Percentiles rank a stretch among this genome's conserved stretches.
Evolutionary conservation across 2,113 vertebrate species (phyloP).

Genomic region (Pseudorasbora parva): DNA sequence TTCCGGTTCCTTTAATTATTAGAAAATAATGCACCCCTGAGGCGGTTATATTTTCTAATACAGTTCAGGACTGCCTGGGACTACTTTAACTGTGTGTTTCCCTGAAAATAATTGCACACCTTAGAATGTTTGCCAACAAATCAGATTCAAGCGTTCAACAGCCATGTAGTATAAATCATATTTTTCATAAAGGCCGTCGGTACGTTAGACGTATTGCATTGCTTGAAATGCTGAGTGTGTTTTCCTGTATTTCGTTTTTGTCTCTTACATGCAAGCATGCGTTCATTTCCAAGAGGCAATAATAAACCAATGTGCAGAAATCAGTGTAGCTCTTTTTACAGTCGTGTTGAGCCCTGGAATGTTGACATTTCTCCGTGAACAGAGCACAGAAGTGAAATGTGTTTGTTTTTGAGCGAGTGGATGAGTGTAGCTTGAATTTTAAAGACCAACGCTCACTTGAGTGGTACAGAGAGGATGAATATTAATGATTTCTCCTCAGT

Average conservation of each 20-base stretch:
- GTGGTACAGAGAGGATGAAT: conserved; percentile 62
- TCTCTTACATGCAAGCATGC: background rate
- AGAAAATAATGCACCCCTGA: no score
- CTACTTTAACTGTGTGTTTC: no score
- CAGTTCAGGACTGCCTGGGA: no score
- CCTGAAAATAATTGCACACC: no score
- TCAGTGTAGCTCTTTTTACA: background rate
- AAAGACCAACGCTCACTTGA: conserved; percentile 24
- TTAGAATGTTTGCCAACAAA: no score
- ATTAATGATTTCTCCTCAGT: conserved; percentile 68
- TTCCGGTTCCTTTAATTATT: no score
- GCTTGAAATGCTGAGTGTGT: background rate
- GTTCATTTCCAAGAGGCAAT: background rate
- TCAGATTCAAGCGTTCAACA: no score
- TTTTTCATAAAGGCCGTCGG: background rate
- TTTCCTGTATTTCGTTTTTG: background rate
- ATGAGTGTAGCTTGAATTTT: conserved; percentile 31
- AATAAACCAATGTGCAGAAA: background rate
- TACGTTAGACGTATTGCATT: background rate
- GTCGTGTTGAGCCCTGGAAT: background rate
- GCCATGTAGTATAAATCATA: background rate
- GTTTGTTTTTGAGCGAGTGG: conserved; percentile 30
- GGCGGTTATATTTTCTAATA: no score
- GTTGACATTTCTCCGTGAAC: conserved; percentile 1
- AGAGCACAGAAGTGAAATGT: background rate